phyloP scores from a whole-genome alignment of 2,797 vertebrate genomes.

The Ctenochaetus hawaiiensis region DNA sequence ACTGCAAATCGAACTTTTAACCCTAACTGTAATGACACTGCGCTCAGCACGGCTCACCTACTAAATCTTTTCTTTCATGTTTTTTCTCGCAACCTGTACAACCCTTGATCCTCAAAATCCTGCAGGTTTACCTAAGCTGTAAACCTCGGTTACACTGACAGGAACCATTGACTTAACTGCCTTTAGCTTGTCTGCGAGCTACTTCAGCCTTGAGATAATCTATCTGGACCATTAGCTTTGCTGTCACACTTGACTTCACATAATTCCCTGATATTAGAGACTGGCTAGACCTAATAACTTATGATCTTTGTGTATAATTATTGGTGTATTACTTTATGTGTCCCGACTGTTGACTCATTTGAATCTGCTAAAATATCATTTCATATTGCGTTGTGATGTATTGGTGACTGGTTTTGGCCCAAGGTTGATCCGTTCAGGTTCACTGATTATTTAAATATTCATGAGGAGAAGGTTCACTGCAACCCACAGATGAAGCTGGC shows the following conservation, averaged over 20 bases:
- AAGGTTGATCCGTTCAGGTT: constrained; percentile 67
- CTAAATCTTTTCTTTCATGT: constrained; percentile 38
- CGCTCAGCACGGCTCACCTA: constrained; percentile 21
- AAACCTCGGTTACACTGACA: constrained; percentile 56
- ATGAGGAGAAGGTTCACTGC: constrained; percentile 65
- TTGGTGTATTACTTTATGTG: constrained; percentile 69
- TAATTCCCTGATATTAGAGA: constrained; percentile 69
- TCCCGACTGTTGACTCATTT: constrained; percentile 64
- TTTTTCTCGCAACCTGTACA: constrained; percentile 11
- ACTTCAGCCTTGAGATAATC: constrained; percentile 66
- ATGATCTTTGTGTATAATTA: constrained; percentile 71
- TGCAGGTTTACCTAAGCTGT: constrained; percentile 40
- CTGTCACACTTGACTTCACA: constrained; percentile 71
- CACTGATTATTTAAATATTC: constrained; percentile 72
- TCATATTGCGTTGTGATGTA: constrained; percentile 70
- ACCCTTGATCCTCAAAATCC: constrained; percentile 49
- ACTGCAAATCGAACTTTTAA: not conserved
- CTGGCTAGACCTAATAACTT: constrained; percentile 67
- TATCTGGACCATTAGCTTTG: constrained; percentile 68
- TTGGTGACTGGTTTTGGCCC: constrained; percentile 60
- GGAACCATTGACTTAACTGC: constrained; percentile 49
- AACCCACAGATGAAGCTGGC: constrained; percentile 64
- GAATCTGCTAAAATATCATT: constrained; percentile 58
- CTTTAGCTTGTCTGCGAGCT: constrained; percentile 51
- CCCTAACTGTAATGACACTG: not conserved